phyloP scores from a whole-genome alignment of 1,140 invertebrate species.

The Drosophila cardini region DNA sequence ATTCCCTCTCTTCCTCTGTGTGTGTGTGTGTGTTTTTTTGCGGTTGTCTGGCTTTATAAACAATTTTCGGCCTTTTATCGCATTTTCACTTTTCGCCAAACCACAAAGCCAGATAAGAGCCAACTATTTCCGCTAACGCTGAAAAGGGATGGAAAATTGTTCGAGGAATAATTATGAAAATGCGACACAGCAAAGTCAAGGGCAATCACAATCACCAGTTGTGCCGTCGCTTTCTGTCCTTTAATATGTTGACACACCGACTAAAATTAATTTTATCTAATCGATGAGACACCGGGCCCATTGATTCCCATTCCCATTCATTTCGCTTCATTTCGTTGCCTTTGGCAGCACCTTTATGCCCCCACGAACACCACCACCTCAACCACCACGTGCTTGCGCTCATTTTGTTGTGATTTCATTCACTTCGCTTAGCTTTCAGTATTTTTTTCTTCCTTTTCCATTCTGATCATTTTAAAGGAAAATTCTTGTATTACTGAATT shows the following conservation, averaged over 20 bases:
- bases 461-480: slow-evolving; percentile 7
- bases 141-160: background rate
- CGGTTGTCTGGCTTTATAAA: slow-evolving; percentile 58
- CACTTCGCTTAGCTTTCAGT: slow-evolving; percentile 17
- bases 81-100: slow-evolving; percentile 68
- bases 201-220: slow-evolving; percentile 37
- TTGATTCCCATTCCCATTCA: background rate
- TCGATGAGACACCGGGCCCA: slow-evolving; percentile 54
- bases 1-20: slow-evolving; percentile 13
- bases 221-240: slow-evolving; percentile 4
- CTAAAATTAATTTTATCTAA: slow-evolving; percentile 83
- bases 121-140: slow-evolving; percentile 69
- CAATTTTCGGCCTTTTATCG: slow-evolving; percentile 74
- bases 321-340: slow-evolving; percentile 35
- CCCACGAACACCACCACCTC: slow-evolving; percentile 9
- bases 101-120: slow-evolving; percentile 52
- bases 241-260: slow-evolving; percentile 53
- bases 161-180: background rate
- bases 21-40: slow-evolving; percentile 6
- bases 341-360: slow-evolving; percentile 15
- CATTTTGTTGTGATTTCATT: slow-evolving; percentile 48
- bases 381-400: slow-evolving; percentile 6
- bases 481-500: slow-evolving; percentile 5
- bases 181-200: slow-evolving; percentile 66
- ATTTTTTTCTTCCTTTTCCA: slow-evolving; percentile 41